Evolutionary conservation across 2,797 vertebrate genomes (phyloP).

Genomic region (Acanthis flammea): DNA sequence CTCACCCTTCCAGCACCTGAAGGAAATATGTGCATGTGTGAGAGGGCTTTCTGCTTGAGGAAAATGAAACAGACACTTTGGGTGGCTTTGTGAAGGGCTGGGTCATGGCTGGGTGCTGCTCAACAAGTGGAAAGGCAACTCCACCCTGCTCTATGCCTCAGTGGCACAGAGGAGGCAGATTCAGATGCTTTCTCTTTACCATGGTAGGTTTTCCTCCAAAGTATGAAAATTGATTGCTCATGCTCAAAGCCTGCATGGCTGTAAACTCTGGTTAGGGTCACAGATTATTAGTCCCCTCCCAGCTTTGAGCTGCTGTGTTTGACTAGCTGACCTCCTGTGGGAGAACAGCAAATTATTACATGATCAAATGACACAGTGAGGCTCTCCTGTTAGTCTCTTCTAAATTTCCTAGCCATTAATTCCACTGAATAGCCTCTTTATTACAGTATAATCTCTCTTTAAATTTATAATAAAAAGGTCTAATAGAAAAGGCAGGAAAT

Average conservation of each 20-base stretch:
- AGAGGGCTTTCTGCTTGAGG: not conserved
- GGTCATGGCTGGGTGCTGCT: not conserved
- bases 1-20: not conserved
- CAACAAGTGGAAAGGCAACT: not conserved
- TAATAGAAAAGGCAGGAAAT: not conserved
- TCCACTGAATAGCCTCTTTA: not conserved
- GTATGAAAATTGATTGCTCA: not conserved
- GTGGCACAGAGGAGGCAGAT: not conserved
- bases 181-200: not conserved
- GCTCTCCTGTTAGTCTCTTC: not conserved
- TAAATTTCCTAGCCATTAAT: conserved; percentile 23
- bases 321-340: not conserved
- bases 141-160: not conserved
- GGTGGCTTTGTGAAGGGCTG: not conserved
- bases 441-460: not conserved
- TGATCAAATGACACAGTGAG: not conserved
- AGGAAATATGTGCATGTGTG: not conserved
- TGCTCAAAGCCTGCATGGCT: not conserved
- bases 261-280: not conserved
- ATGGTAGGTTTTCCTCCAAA: not conserved
- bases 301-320: not conserved
- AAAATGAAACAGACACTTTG: not conserved
- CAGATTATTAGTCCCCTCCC: not conserved
- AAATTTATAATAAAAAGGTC: not conserved
- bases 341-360: not conserved